phyloP scores from a whole-genome alignment of 2,113 vertebrate genomes.

The Albula goreensis region DNA sequence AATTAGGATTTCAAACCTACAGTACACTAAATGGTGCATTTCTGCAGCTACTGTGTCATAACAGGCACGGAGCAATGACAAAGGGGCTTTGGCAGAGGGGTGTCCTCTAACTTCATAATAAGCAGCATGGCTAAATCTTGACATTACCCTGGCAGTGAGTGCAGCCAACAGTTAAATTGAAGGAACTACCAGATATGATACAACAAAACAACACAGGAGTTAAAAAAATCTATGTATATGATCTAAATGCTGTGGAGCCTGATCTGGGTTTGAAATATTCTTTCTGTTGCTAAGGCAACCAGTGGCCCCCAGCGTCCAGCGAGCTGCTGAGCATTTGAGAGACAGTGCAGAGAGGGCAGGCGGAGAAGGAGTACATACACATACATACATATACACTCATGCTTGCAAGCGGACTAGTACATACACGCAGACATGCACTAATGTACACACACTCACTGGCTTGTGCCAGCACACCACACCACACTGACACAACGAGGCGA shows the following conservation, averaged over 20 bases:
- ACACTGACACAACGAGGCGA: not conserved
- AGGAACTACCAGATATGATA: not conserved
- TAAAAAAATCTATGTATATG: not conserved
- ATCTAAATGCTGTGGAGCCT: not conserved
- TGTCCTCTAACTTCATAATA: not conserved
- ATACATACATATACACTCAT: not conserved
- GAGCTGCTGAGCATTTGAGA: constrained; percentile 52
- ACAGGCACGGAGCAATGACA: not conserved
- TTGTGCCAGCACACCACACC: constrained; percentile 19
- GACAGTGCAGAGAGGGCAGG: constrained; percentile 20
- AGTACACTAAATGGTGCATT: not conserved
- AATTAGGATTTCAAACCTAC: not conserved
- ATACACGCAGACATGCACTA: not conserved
- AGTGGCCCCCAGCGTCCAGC: constrained; percentile 40
- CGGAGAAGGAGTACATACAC: constrained; percentile 27
- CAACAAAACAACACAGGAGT: not conserved
- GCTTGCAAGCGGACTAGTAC: constrained; percentile 27
- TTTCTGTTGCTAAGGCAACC: constrained; percentile 65
- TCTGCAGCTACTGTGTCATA: not conserved
- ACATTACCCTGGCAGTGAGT: not conserved
- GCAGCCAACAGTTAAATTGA: not conserved
- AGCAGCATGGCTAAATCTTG: not conserved
- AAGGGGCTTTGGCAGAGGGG: not conserved
- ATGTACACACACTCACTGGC: too few species aligned
- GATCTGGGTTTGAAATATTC: constrained; percentile 47